phyloP scores from a whole-genome alignment of 1,140 invertebrate species.

The Drosophila kurseongensis region DNA sequence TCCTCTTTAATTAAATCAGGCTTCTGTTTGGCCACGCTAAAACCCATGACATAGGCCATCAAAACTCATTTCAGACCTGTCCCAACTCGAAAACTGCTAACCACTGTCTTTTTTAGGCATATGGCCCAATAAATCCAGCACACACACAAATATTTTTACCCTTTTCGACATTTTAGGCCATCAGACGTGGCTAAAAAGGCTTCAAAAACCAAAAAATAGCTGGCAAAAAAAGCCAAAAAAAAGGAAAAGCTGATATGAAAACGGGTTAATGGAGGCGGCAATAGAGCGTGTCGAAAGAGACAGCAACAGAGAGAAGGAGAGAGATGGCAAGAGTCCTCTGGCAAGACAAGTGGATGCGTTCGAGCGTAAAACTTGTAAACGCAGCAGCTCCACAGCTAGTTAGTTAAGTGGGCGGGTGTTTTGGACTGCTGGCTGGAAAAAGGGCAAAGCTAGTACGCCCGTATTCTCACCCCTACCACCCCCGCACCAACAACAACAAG shows the following conservation, averaged over 20 bases:
- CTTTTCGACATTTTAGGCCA: slow-evolving; percentile 20
- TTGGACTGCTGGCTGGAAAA: slow-evolving; percentile 23
- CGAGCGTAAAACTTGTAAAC: slow-evolving; percentile 80
- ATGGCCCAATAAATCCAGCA: slow-evolving; percentile 64
- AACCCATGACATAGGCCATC: slow-evolving; percentile 16
- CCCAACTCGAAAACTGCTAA: slow-evolving; percentile 39
- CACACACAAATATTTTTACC: slow-evolving; percentile 3
- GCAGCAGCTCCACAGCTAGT: slow-evolving; percentile 75
- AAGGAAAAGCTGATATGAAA: slow-evolving; percentile 49
- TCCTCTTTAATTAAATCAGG: background rate
- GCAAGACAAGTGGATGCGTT: slow-evolving; percentile 82
- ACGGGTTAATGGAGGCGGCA: slow-evolving; percentile 73
- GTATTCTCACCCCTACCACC: background rate
- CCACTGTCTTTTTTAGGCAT: slow-evolving; percentile 14
- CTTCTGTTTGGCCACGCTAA: background rate
- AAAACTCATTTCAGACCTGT: slow-evolving; percentile 44
- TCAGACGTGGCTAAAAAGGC: slow-evolving; percentile 50
- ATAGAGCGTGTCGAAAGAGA: slow-evolving; percentile 39
- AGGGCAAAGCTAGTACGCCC: slow-evolving; percentile 24
- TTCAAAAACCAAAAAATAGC: slow-evolving; percentile 64
- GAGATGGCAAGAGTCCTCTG: slow-evolving; percentile 52
- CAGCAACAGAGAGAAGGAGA: slow-evolving; percentile 4
- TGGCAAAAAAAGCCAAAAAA: slow-evolving; percentile 37
- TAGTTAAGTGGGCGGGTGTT: slow-evolving; percentile 76
- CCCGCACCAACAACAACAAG: slow-evolving; percentile 4